Evolutionary conservation across 2,888 invertebrate genomes (phyloP).

Genomic region (Parasteatoda lunata): DNA sequence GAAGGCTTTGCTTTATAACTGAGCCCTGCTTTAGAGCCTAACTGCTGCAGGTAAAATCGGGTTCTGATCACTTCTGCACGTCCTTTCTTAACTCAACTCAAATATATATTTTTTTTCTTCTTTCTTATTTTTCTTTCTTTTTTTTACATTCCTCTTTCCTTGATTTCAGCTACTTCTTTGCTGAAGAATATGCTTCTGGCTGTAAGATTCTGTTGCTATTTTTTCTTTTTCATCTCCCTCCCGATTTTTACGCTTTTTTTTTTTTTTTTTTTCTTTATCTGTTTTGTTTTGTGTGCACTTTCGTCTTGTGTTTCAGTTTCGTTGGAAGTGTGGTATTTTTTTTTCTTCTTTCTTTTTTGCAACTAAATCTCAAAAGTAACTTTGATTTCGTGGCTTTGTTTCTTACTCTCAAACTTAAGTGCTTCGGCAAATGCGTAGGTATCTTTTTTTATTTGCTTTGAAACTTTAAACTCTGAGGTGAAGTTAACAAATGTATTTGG

Average conservation of each 20-base stretch:
- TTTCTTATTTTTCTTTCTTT: not conserved
- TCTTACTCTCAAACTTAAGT: not conserved
- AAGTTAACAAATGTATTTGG: not conserved
- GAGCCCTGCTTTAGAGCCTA: constrained; percentile 52
- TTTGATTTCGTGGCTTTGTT: not conserved
- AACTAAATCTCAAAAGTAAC: constrained; percentile 2
- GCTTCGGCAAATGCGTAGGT: not conserved
- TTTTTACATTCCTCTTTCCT: not conserved
- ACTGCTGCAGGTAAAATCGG: constrained; percentile 50
- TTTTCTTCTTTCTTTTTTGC: not conserved
- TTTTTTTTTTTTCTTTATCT: not conserved
- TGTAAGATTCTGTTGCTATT: not conserved
- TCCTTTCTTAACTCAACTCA: constrained; percentile 31
- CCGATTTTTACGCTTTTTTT: not conserved
- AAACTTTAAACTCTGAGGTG: not conserved
- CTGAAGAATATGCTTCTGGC: not conserved
- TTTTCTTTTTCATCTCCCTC: not conserved
- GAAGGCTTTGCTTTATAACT: constrained; percentile 48
- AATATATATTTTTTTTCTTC: constrained; percentile 14
- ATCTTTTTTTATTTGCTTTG: not conserved
- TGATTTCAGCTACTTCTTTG: not conserved
- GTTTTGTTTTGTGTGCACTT: not conserved
- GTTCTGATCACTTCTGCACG: constrained; percentile 56
- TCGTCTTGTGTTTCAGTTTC: not conserved
- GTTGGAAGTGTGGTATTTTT: not conserved